These are phyloP conservation scores for Clitarchus hookeri DNA, from an alignment of 2,888 invertebrate genomes.

Conservation along the genomic window DNA sequence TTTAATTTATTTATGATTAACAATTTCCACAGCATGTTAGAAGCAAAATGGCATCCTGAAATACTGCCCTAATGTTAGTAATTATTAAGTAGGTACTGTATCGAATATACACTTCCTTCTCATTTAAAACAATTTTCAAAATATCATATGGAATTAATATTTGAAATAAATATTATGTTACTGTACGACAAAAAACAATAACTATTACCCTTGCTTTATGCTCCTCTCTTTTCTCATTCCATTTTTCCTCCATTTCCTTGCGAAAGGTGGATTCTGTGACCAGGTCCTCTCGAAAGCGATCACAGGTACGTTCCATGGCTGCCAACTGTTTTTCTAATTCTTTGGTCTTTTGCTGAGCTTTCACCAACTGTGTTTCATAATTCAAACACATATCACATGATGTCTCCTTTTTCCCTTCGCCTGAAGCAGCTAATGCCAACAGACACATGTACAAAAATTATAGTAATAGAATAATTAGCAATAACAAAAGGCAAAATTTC, in stretches of 20 bases:
- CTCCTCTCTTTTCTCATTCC: constrained; percentile 75
- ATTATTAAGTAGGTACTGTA: too few relatives aligned
- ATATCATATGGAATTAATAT: too few relatives aligned
- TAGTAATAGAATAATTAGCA: too few relatives aligned
- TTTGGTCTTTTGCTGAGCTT: constrained; percentile 66
- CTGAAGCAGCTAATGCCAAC: not conserved
- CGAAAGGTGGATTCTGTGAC: constrained; percentile 73
- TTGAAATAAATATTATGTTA: too few relatives aligned
- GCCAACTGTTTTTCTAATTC: constrained; percentile 50
- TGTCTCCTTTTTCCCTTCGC: not conserved
- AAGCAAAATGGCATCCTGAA: too few relatives aligned
- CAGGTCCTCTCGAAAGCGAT: constrained; percentile 67
- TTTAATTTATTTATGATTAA: too few relatives aligned
- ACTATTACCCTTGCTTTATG: constrained; percentile 67
- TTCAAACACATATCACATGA: constrained; percentile 90
- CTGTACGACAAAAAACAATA: not conserved
- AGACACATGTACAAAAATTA: not conserved
- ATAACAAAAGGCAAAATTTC: too few relatives aligned
- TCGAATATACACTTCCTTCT: too few relatives aligned
- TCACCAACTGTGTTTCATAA: constrained; percentile 81
- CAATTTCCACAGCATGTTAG: too few relatives aligned
- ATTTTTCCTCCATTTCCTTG: constrained; percentile 76
- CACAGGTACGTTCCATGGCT: constrained; percentile 58
- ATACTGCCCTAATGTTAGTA: too few relatives aligned
- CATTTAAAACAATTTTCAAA: too few relatives aligned